These are phyloP conservation scores for Microchrysa polita DNA, from an alignment of 2,888 invertebrate genomes.

Conservation along the genomic window DNA sequence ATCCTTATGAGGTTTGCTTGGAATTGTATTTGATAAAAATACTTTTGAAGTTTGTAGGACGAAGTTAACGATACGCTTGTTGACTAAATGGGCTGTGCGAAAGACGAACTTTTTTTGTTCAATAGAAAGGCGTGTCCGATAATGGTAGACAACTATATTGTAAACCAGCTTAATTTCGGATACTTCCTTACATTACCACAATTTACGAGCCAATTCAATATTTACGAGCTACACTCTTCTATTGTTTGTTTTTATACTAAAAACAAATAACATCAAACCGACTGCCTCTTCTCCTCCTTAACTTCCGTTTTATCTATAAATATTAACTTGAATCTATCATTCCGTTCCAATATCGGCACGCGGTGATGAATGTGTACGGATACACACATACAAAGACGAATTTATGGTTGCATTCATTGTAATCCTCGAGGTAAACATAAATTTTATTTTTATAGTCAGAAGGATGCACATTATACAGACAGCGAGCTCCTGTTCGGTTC, in stretches of 20 bases:
- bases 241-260: neutral
- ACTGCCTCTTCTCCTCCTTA: neutral
- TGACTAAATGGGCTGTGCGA: too few relatives aligned
- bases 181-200: too few relatives aligned
- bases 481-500: conserved; percentile 4
- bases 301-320: neutral
- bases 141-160: too few relatives aligned
- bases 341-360: neutral
- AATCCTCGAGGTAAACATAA: conserved; percentile 44
- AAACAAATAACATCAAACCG: conserved; percentile 3
- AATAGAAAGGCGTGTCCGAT: too few relatives aligned
- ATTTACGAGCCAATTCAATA: neutral
- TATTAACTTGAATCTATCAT: neutral
- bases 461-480: conserved; percentile 32
- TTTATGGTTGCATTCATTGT: conserved; percentile 44
- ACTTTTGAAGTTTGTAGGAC: too few relatives aligned
- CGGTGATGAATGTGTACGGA: conserved; percentile 10
- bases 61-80: too few relatives aligned
- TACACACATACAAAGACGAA: neutral
- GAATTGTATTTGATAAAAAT: too few relatives aligned
- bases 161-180: too few relatives aligned
- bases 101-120: too few relatives aligned
- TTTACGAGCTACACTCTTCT: neutral
- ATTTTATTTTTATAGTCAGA: conserved; percentile 43
- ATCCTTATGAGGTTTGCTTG: too few relatives aligned